A percentile compares a stretch with the other conserved stretches of the same genome.
phyloP scores from a whole-genome alignment of 2,113 vertebrate genomes.

The Agapornis roseicollis region DNA sequence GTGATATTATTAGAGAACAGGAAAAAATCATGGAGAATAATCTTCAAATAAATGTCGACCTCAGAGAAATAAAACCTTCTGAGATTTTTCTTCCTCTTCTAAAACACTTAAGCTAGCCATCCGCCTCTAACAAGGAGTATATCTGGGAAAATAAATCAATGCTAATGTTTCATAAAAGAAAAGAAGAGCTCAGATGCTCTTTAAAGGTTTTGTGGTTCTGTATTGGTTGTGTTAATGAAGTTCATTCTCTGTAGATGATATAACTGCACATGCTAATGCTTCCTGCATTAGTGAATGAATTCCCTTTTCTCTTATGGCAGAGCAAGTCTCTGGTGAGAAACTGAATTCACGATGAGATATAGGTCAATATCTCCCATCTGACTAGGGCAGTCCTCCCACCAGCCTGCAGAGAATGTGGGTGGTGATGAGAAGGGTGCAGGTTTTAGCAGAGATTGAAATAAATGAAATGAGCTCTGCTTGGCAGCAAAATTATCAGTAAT shows the following conservation, averaged over 20 bases:
- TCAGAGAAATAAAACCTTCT: conserved; percentile 1
- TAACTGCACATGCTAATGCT: conserved; percentile 27
- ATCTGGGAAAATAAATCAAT: conserved; percentile 37
- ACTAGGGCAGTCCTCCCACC: not conserved
- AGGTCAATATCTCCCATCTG: not conserved
- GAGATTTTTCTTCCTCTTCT: conserved; percentile 23
- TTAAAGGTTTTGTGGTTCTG: not conserved
- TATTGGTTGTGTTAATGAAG: not conserved
- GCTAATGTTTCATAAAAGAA: conserved; percentile 22
- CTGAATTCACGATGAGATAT: not conserved
- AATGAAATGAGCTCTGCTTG: not conserved
- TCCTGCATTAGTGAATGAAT: conserved; percentile 36
- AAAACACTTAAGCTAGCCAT: conserved; percentile 1
- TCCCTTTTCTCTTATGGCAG: not conserved
- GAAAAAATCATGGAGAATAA: not conserved
- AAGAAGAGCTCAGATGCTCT: not conserved
- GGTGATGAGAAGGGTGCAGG: not conserved
- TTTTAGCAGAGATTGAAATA: conserved; percentile 7
- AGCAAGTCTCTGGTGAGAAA: not conserved
- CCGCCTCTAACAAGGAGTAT: not conserved
- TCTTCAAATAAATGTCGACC: conserved; percentile 22
- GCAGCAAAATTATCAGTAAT: not conserved
- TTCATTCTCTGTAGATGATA: conserved; percentile 5
- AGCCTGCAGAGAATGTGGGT: not conserved
- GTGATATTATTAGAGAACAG: conserved; percentile 32